Conservation (phyloP, 1,140 invertebrate species). For the Linepithema humile region DNA sequence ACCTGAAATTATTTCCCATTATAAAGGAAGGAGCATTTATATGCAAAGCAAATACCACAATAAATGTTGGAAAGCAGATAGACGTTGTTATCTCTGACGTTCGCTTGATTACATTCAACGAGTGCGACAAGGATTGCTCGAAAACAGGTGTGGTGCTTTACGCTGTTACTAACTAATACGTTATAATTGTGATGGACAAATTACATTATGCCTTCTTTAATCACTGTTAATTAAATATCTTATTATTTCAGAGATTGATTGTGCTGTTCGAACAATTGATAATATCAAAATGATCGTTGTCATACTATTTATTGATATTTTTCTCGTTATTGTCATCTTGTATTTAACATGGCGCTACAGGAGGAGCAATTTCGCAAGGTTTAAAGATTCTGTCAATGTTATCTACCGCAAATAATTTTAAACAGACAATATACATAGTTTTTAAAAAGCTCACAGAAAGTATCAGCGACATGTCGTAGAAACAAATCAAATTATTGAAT, state of each 20-base stretch:
- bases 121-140: background rate
- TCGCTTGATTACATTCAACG: background rate
- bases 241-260: background rate
- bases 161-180: background rate
- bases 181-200: background rate
- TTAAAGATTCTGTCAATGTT: background rate
- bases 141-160: background rate
- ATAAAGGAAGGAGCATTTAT: constrained; percentile 12
- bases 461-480: no score
- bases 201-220: background rate
- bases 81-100: constrained; percentile 2
- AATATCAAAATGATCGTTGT: background rate
- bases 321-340: background rate
- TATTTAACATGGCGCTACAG: background rate
- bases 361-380: background rate
- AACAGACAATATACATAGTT: background rate
- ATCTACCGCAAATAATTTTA: background rate
- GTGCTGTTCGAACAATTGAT: background rate
- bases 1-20: background rate
- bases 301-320: background rate
- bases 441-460: background rate
- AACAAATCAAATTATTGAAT: no score
- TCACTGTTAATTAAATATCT: background rate
- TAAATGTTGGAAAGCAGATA: background rate
- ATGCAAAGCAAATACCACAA: background rate